These are phyloP conservation scores for Yponomeuta sedellus DNA, from an alignment of 2,888 invertebrate genomes.

Conservation along the genomic window DNA sequence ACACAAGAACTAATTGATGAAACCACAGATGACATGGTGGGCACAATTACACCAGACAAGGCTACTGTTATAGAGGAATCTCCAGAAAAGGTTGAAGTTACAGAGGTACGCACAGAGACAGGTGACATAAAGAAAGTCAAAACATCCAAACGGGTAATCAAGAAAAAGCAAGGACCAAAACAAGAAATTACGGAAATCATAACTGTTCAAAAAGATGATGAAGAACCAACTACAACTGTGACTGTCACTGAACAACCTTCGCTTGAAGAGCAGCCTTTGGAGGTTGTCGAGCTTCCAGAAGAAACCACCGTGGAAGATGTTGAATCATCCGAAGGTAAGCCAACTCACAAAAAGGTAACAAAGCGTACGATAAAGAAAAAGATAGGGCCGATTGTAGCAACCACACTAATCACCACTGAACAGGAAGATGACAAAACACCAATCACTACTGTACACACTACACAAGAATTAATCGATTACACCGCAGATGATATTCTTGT, in stretches of 20 bases:
- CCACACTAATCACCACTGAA: constrained; percentile 26
- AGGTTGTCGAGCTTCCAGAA: constrained; percentile 41
- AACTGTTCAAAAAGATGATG: constrained; percentile 34
- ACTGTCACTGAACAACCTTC: constrained; percentile 16
- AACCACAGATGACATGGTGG: constrained; percentile 17
- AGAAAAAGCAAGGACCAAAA: constrained; percentile 44
- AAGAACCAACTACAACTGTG: constrained; percentile 19
- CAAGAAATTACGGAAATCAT: constrained; percentile 54
- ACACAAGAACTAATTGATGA: constrained; percentile 21
- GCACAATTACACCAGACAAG: constrained; percentile 27
- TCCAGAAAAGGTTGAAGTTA: constrained; percentile 24
- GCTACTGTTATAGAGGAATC: constrained; percentile 17
- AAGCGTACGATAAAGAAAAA: too few relatives aligned
- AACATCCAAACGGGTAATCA: constrained; percentile 29
- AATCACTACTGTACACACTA: constrained; percentile 23
- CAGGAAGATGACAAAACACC: constrained; percentile 37
- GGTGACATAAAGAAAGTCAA: constrained; percentile 24
- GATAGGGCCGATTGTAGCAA: constrained; percentile 31
- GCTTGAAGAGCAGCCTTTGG: constrained; percentile 31
- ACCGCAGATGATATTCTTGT: constrained; percentile 17
- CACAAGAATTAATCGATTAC: constrained; percentile 20
- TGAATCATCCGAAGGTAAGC: constrained; percentile 32
- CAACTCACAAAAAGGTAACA: constrained; percentile 35
- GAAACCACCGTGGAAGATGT: constrained; percentile 31
- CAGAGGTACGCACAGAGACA: constrained; percentile 24